Evolutionary conservation across 2,888 invertebrate genomes (phyloP), one percentile per base, ranked within the genome.

Genomic region (Tineola bisselliella): DNA sequence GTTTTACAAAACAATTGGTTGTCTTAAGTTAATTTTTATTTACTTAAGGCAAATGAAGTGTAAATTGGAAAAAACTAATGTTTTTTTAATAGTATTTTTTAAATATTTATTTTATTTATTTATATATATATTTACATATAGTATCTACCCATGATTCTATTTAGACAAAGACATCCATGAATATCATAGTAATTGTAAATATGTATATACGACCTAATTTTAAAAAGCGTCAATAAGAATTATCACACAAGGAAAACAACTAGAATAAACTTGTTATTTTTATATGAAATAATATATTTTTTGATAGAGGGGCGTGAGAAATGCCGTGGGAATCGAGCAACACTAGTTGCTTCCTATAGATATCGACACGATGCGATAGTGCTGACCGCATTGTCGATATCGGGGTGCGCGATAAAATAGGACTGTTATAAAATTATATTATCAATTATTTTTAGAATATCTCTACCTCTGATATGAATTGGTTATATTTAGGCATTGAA

Each of bases 291-390:
- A 38, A 6, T n/a, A 48, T 48, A 48, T 48, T 17, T 48, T 48
- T 48, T 48, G 48, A 48, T 48, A 48, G 48, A 58, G 58, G n/a
- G 19, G 58, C 58, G 58, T 58, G 58, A 58, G 58, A 58, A 58
- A 58, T 58, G 15, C 33, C 58, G 58, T 58, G 58, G 58, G 58
- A 58, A 58, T 33, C 33, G 5, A 18, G 31, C 31, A 33, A 15
- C 33, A 58, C 31, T 54, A 54, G 54, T 25, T 25, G 48, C 56
- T 56, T 56, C 56, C 56, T 56, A 56, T 56, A 56, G 58, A 33
- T 58, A 58, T 58, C 58, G 58, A 58, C 33, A 33, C 8, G 11
- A 33, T 56, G 31, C 30, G 58, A 58, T 58, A 58, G 33, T 33
- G 58, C 13, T 33, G 58, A 33, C 58, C 58, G 33, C 58, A 58